A percentile compares a stretch with the other conserved stretches of the same genome.
Conservation (phyloP, 2,797 vertebrate species). For the Hybognathus amarus region DNA sequence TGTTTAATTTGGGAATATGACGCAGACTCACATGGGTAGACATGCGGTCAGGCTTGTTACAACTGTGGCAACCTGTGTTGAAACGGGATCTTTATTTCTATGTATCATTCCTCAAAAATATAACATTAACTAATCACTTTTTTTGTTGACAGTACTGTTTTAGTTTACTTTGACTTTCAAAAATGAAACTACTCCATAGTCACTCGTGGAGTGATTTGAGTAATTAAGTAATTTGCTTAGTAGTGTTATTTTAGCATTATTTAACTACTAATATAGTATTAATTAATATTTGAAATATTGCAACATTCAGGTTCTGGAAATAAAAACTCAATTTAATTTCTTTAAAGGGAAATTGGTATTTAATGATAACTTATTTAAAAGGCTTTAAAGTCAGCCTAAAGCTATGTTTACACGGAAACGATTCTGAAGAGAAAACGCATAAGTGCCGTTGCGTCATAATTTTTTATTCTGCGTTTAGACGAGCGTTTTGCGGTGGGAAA, state of each 20-base stretch:
- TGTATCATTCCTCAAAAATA: neutral
- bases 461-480: too few relatives aligned
- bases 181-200: neutral
- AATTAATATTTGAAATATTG: neutral
- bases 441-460: too few relatives aligned
- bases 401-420: too few relatives aligned
- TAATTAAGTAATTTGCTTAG: neutral
- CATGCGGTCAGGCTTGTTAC: neutral
- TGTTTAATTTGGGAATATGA: conserved; percentile 26
- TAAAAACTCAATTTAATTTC: neutral
- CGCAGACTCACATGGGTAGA: conserved; percentile 1
- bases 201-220: neutral
- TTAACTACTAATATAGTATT: neutral
- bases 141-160: neutral
- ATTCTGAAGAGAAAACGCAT: too few relatives aligned
- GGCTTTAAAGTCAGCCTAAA: too few relatives aligned
- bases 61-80: neutral
- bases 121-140: neutral
- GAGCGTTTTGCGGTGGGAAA: too few relatives aligned
- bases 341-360: neutral
- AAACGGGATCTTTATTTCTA: neutral
- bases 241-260: neutral
- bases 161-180: neutral
- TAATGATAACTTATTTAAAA: too few relatives aligned
- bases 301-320: neutral